These are phyloP conservation scores for Rhinoptilus africanus DNA, from an alignment of 2,113 vertebrate species.

Conservation along the genomic window DNA sequence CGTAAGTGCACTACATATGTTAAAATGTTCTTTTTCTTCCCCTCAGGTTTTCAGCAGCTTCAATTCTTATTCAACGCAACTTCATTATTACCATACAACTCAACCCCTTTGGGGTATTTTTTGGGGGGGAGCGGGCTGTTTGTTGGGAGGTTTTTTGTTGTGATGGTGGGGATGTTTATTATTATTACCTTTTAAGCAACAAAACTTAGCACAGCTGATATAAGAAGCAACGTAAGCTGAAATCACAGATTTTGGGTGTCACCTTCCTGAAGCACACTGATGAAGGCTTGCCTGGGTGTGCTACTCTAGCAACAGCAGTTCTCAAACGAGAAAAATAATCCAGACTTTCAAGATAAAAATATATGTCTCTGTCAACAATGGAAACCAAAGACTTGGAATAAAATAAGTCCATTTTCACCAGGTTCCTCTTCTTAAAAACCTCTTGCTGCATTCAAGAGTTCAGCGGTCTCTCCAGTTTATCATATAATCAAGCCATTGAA, in stretches of 20 bases:
- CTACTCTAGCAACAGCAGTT: neutral
- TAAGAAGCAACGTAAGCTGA: neutral
- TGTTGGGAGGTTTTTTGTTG: neutral
- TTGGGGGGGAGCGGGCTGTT: too few species aligned
- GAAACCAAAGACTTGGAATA: neutral
- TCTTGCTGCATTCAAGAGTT: neutral
- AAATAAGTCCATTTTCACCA: neutral
- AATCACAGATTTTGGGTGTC: neutral
- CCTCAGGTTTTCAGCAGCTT: neutral
- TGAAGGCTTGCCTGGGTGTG: neutral
- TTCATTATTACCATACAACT: neutral
- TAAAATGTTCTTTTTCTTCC: neutral
- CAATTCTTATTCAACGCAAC: neutral
- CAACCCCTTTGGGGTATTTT: neutral
- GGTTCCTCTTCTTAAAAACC: neutral
- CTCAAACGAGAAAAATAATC: neutral
- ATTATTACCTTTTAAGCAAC: neutral
- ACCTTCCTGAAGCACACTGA: neutral
- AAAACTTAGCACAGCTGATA: neutral
- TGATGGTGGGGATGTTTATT: neutral
- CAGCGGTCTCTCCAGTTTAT: neutral
- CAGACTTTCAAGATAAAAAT: neutral
- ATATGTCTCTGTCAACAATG: neutral
- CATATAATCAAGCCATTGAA: neutral
- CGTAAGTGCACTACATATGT: neutral